phyloP scores from a whole-genome alignment of 2,888 invertebrate genomes.

The Ochlodes sylvanus region DNA sequence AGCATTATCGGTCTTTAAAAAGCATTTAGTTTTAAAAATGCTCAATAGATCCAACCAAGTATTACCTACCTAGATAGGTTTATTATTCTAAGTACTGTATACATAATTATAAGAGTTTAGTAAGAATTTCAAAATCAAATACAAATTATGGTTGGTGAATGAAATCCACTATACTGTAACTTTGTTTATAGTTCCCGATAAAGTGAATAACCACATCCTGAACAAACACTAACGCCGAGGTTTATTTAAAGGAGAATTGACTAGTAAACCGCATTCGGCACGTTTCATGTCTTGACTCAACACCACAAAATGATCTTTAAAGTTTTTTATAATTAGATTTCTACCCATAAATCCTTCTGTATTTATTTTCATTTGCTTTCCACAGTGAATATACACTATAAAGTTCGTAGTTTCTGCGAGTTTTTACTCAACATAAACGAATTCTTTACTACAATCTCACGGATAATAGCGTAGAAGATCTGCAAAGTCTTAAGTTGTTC shows the following conservation, averaged over 20 bases:
- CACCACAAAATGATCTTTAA: constrained; percentile 28
- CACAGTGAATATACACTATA: too few species aligned
- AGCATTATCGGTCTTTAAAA: too few species aligned
- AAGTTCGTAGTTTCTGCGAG: too few species aligned
- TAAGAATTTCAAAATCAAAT: constrained; percentile 12
- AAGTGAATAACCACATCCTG: constrained; percentile 38
- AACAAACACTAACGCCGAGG: constrained; percentile 28
- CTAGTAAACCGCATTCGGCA: constrained; percentile 36
- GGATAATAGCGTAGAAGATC: constrained; percentile 12
- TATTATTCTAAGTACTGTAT: too few species aligned
- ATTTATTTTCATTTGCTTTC: constrained; percentile 7
- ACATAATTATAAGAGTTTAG: too few species aligned
- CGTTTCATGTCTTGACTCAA: constrained; percentile 31
- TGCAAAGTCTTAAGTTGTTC: constrained; percentile 13
- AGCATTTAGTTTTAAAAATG: too few species aligned
- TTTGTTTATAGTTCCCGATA: constrained; percentile 34
- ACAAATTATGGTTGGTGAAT: constrained; percentile 17
- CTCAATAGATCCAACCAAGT: too few species aligned
- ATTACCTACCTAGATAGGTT: too few species aligned
- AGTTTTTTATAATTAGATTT: constrained; percentile 15
- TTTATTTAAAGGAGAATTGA: constrained; percentile 35
- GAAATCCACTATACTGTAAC: constrained; percentile 26
- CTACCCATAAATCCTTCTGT: constrained; percentile 13
- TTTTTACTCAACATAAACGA: too few species aligned
- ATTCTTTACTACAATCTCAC: too few species aligned